These are phyloP conservation scores for Harpegnathos saltator DNA, from an alignment of 1,140 invertebrate species.

Conservation along the genomic window DNA sequence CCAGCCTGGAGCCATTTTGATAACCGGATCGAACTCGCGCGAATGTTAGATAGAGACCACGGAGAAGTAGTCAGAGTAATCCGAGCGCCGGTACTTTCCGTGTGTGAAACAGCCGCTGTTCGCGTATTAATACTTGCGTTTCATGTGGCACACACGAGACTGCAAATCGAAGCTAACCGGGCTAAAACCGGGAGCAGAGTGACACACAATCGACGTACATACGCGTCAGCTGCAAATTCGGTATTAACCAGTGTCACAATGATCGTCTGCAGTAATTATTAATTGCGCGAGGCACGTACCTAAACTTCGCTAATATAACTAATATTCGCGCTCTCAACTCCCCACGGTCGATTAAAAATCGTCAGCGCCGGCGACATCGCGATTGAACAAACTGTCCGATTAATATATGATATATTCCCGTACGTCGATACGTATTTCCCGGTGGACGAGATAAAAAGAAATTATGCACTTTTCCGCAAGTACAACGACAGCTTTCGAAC, in stretches of 20 bases:
- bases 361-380: background rate
- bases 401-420: background rate
- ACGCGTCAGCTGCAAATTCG: background rate
- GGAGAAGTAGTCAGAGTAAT: slow-evolving; percentile 62
- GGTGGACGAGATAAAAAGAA: background rate
- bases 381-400: background rate
- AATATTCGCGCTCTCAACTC: background rate
- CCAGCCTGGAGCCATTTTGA: slow-evolving; percentile 28
- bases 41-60: slow-evolving; percentile 39
- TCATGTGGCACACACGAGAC: background rate
- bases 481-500: background rate
- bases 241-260: slow-evolving; percentile 29
- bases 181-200: background rate
- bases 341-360: background rate
- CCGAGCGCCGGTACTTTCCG: slow-evolving; percentile 52
- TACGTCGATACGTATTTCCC: too few species aligned
- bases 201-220: background rate
- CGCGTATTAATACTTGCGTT: background rate
- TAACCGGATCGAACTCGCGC: slow-evolving; percentile 10
- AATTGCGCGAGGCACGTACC: background rate
- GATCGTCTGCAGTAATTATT: slow-evolving; percentile 4
- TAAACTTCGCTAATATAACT: background rate
- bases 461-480: background rate
- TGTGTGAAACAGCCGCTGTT: slow-evolving; percentile 20
- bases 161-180: slow-evolving; percentile 34